A percentile compares a stretch with the other conserved stretches of the same genome.
phyloP scores from a whole-genome alignment of 2,888 invertebrate genomes.

The Amaurobius ferox region DNA sequence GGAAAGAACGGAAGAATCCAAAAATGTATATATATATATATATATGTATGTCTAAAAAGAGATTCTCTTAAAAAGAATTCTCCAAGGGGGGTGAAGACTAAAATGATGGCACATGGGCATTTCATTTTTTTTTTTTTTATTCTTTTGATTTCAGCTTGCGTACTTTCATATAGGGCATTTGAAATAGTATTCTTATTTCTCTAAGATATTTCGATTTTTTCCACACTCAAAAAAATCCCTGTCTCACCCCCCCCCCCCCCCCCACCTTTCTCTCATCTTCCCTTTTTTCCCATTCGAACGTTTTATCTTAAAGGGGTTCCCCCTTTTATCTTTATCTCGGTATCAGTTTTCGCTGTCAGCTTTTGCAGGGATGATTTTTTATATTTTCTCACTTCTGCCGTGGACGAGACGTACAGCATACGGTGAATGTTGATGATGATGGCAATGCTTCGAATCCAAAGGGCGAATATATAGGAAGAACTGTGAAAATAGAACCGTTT shows the following conservation, averaged over 20 bases:
- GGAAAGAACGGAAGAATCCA: slow-evolving; percentile 25
- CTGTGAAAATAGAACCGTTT: slow-evolving; percentile 37
- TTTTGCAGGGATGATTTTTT: slow-evolving; percentile 13
- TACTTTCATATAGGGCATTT: slow-evolving; percentile 37
- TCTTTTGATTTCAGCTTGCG: slow-evolving; percentile 52
- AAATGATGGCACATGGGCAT: slow-evolving; percentile 50
- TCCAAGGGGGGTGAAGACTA: slow-evolving; percentile 22
- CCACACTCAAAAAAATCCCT: slow-evolving; percentile 42
- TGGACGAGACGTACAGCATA: slow-evolving; percentile 18
- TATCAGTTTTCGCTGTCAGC: slow-evolving; percentile 69
- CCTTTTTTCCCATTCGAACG: slow-evolving; percentile 28
- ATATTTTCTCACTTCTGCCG: slow-evolving; percentile 13
- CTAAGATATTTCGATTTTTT: slow-evolving; percentile 60
- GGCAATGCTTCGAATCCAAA: slow-evolving; percentile 33
- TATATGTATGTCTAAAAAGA: slow-evolving; percentile 24
- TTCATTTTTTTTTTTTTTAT: slow-evolving; percentile 26
- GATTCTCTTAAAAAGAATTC: slow-evolving; percentile 40
- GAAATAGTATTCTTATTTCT: slow-evolving; percentile 70
- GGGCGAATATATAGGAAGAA: background rate
- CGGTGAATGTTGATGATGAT: slow-evolving; percentile 62
- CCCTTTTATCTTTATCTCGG: slow-evolving; percentile 69
- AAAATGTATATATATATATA: slow-evolving; percentile 64
- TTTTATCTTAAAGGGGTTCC: slow-evolving; percentile 64
- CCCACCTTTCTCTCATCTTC: slow-evolving; percentile 37
- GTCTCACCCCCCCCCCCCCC: slow-evolving; percentile 37